Evolutionary conservation across 2,888 invertebrate species (phyloP).

Genomic region (Hypsopygia costalis): DNA sequence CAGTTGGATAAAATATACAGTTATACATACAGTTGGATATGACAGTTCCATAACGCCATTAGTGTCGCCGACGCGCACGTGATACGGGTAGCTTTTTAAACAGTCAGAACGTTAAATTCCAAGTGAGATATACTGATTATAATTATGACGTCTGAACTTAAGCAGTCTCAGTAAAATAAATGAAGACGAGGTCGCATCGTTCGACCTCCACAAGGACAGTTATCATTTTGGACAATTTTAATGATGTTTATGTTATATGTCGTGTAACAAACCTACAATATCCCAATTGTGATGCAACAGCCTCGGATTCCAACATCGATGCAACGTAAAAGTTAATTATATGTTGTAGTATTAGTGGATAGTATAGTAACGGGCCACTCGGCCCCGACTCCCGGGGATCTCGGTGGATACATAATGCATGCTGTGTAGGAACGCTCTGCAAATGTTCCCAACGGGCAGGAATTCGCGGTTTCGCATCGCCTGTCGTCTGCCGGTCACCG

Average conservation of each 20-base stretch:
- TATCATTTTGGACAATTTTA: too few relatives aligned
- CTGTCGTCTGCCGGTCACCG: conserved; percentile 14
- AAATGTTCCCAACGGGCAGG: too few relatives aligned
- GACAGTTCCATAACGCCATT: background rate
- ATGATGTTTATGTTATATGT: conserved; percentile 55
- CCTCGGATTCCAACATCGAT: conserved; percentile 41
- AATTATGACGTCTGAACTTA: conserved; percentile 19
- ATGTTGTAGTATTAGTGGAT: conserved; percentile 22
- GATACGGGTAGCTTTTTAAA: conserved; percentile 18
- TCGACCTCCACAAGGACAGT: conserved; percentile 25
- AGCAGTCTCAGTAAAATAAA: conserved; percentile 19
- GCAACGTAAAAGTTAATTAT: conserved; percentile 23
- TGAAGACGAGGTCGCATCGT: conserved; percentile 24
- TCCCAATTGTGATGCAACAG: conserved; percentile 46
- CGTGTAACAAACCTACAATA: conserved; percentile 26
- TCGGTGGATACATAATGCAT: too few relatives aligned
- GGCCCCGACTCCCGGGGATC: too few relatives aligned
- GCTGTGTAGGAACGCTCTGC: too few relatives aligned
- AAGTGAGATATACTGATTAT: conserved; percentile 20
- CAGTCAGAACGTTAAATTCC: conserved; percentile 18
- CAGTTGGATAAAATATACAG: too few relatives aligned
- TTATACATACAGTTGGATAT: background rate
- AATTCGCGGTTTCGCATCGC: too few relatives aligned
- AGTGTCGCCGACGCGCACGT: conserved; percentile 4
- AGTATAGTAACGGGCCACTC: conserved; percentile 1